Conservation (phyloP, 2,888 invertebrate genomes). For the Polymixis lichenea region DNA sequence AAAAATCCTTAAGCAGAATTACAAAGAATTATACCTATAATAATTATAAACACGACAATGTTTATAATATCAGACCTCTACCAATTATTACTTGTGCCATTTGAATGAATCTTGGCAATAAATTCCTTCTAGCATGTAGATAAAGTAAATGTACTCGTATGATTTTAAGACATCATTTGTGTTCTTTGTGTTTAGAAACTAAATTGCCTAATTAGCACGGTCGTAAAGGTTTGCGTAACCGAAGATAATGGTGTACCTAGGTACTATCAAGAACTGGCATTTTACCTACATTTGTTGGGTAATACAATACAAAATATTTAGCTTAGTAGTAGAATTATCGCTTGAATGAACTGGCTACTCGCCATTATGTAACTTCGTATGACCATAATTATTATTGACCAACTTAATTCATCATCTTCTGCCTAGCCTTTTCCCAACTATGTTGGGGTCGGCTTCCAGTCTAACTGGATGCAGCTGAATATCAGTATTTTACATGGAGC, state of each 20-base stretch:
- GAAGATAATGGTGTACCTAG: conserved; percentile 60
- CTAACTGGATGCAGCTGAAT: too few species aligned
- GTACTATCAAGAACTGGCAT: conserved; percentile 61
- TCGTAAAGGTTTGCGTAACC: conserved; percentile 71
- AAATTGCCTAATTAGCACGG: conserved; percentile 73
- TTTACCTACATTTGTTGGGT: conserved; percentile 71
- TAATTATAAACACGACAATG: too few species aligned
- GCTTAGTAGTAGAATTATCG: conserved; percentile 63
- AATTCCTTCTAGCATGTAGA: background rate
- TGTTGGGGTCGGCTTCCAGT: too few species aligned
- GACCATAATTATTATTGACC: conserved; percentile 54
- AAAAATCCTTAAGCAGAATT: too few species aligned
- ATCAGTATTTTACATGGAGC: too few species aligned
- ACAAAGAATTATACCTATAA: too few species aligned
- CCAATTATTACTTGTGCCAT: too few species aligned
- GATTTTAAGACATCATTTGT: conserved; percentile 48
- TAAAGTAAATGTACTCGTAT: conserved; percentile 21
- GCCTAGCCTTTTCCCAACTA: too few species aligned
- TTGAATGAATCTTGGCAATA: background rate
- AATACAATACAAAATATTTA: conserved; percentile 68
- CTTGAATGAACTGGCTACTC: conserved; percentile 32
- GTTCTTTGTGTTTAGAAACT: conserved; percentile 59
- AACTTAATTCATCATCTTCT: too few species aligned
- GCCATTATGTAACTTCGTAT: conserved; percentile 43
- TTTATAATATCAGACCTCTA: too few species aligned